Evolutionary conservation across 2,888 invertebrate species (phyloP), one percentile per base, ranked within the genome.

Genomic region (Dinocampus coccinellae): DNA sequence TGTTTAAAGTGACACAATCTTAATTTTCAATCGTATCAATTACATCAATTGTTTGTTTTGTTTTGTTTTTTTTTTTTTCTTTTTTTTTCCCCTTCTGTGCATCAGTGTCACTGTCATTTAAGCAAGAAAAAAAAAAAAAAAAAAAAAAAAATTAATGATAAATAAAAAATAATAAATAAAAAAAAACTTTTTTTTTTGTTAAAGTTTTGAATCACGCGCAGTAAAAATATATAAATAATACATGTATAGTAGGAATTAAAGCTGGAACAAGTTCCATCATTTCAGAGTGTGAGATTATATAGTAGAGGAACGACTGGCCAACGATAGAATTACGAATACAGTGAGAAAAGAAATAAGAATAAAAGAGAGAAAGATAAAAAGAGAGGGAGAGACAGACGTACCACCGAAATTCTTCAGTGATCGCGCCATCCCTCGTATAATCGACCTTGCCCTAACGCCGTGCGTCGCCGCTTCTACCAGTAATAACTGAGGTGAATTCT

Each of bases 341-440:
- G n/a, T 3, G 7, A 55, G 29, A 55, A 55, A 24, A 22, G 24
- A 53, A 53, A 22, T 13, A 53, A 53, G 22, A 20, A 53, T 34
- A 16, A 52, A 33, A 13, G 36, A 61, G n/a, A 26, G 42, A 36
- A 20, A 9, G 7, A 26, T n/a, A 20, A 29, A 57, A 29, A 55
- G 55, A 13, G 26, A 55, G 24, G 10, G 52, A 53, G 13, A 4
- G 57, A 57, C n/a, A 57, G 39, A 70, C 53, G 63, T 66, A 66
- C 69, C 58, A 73, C 69, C 62, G 67, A 76, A 76, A 75, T 76
- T 73, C 76, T 71, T 69, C 64, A 34, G 63, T 26, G 69, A 72
- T 69, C 68, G 71, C 73, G 57, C 67, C 69, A 71, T 74, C 73
- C 74, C 70, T 72, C 69, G 47, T 69, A 74, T 74, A 74, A 76